Base-by-base conservation (phyloP, 2,113 vertebrate genomes). In the Channa argus region DNA sequence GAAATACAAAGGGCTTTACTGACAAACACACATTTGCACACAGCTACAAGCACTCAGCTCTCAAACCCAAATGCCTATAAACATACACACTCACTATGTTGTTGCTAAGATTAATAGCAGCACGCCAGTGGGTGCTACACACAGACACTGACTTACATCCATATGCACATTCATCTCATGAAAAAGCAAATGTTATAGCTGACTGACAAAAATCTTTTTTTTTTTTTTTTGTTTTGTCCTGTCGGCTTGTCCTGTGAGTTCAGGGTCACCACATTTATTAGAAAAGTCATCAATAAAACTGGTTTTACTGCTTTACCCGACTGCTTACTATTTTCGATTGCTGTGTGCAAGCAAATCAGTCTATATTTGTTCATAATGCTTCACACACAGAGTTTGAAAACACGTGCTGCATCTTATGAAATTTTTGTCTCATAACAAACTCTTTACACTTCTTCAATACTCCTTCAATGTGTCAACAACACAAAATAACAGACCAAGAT, bases 101-200 rank as follows among this genome's bases (percentile, higher is more conserved):
- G 50, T 4, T 1, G 3, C 24, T 47, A 41, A 51, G 45, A 71
- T 63, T 58, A 58, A 44, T 11, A 51, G 53, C 59, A 49, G 51
- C 37, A 33, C 44, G 55, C 60, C 43, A 71, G 58, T 39, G 24
- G 66, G 61, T 46, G n/a, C 13, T n/a, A 43, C 14, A 15, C 15
- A 55, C 49, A 62, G 14, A 8, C 44, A 50, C 7, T 14, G 24
- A 15, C 13, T 52, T 6, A 41, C n/a, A 9, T 53, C 14, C n/a
- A 9, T 45, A 33, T 11, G 8, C 11, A 56, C n/a, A 46, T 10
- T 36, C 4, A 6, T 54, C 52, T 56, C 45, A 56, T 39, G 39
- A 43, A 56, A 54, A 49, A 9, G 15, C 9, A 76, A 67, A 78
- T 51, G 53, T 61, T 51, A 59, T 79, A 46, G 64, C 64, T 64